These are phyloP conservation scores for Perognathus longimembris DNA, from an alignment of 2,113 vertebrate species.

Conservation along the genomic window DNA sequence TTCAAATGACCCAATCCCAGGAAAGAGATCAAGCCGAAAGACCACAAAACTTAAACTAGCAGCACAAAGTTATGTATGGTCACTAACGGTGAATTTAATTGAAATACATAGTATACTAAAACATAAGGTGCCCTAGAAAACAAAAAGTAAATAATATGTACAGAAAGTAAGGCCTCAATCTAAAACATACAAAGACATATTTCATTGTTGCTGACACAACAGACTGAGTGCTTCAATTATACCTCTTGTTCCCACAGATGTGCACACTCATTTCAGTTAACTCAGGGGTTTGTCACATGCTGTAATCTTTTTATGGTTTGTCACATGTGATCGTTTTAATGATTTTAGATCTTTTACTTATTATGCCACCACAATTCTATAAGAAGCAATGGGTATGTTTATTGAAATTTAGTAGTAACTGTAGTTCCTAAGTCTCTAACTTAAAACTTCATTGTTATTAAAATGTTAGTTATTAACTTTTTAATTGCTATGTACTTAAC, in stretches of 20 bases:
- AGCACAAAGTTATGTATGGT: slow-evolving; percentile 75
- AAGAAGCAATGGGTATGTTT: not conserved
- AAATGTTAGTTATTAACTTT: not conserved
- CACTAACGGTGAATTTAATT: slow-evolving; percentile 70
- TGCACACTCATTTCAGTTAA: not conserved
- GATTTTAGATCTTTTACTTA: not conserved
- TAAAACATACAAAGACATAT: not conserved
- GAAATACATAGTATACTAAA: slow-evolving; percentile 56
- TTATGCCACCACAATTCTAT: not conserved
- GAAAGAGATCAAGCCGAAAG: slow-evolving; percentile 66
- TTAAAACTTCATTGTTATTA: not conserved
- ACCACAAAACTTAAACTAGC: slow-evolving; percentile 59
- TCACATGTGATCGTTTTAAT: not conserved
- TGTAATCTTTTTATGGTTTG: not conserved
- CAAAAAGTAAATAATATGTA: not conserved
- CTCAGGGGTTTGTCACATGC: not conserved
- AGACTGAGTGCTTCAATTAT: not conserved
- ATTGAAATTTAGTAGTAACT: not conserved
- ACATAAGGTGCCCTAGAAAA: not conserved
- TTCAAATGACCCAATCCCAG: slow-evolving; percentile 37
- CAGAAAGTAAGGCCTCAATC: not conserved
- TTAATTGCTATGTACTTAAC: not conserved
- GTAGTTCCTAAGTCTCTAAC: not conserved
- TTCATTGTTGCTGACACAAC: not conserved
- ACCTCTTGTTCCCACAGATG: not conserved